Percentiles rank a stretch among this genome's conserved stretches.
Conservation (phyloP, 2,797 vertebrate genomes). For the Falco columbarius region DNA sequence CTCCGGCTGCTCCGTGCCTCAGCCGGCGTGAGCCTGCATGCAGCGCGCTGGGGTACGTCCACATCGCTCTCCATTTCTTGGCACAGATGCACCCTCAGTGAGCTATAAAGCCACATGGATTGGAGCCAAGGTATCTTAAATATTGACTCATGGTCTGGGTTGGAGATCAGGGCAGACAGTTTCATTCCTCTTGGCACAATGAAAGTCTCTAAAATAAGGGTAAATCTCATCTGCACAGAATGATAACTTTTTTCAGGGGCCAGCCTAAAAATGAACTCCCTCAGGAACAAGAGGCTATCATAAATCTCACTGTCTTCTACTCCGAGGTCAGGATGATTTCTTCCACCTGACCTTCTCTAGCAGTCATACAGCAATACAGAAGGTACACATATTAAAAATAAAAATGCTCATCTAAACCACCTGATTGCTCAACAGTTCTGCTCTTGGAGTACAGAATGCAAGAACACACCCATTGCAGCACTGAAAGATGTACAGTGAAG, state of each 20-base stretch:
- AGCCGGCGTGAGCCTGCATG: neutral
- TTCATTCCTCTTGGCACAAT: constrained; percentile 58
- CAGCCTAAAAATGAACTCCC: constrained; percentile 14
- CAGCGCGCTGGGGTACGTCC: neutral
- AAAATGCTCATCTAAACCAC: neutral
- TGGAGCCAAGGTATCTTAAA: constrained; percentile 58
- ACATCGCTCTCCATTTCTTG: neutral
- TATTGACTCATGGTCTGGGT: constrained; percentile 62
- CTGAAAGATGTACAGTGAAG: neutral
- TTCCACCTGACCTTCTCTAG: neutral
- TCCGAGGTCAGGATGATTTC: neutral
- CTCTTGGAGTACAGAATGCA: neutral
- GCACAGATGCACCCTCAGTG: neutral
- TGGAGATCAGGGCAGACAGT: constrained; percentile 57
- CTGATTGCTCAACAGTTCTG: neutral
- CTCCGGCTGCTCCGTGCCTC: neutral
- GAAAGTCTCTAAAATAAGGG: constrained; percentile 40
- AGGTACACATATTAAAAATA: neutral
- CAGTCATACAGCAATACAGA: neutral
- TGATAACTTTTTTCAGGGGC: neutral
- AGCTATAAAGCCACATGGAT: neutral
- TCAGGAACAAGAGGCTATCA: neutral
- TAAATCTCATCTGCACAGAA: constrained; percentile 30
- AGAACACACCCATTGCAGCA: neutral
- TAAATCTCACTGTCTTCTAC: neutral